Evolutionary conservation across 2,888 invertebrate species (phyloP).

Genomic region (Meta bourneti): DNA sequence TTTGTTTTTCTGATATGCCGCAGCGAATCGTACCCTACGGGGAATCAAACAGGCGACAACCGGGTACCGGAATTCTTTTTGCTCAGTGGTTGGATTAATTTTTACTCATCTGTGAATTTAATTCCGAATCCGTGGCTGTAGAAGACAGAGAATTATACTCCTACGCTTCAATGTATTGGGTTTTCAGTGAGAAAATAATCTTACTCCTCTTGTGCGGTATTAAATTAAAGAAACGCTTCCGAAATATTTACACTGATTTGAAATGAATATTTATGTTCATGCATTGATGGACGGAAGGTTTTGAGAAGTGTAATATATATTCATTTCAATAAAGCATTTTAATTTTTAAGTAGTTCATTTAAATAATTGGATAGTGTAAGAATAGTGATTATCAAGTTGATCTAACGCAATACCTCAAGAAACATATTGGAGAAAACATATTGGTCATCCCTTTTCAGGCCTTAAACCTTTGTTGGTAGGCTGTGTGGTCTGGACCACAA

Average conservation of each 20-base stretch:
- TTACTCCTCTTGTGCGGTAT: neutral
- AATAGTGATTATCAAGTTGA: too few species aligned
- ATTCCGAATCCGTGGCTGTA: neutral
- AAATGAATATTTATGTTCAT: neutral
- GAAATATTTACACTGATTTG: neutral
- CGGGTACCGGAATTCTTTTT: slow-evolving; percentile 16
- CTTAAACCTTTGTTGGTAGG: too few species aligned
- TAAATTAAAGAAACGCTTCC: neutral
- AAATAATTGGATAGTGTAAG: too few species aligned
- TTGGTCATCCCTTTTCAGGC: too few species aligned
- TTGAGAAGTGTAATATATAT: neutral
- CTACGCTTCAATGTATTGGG: neutral
- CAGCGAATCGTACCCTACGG: slow-evolving; percentile 9
- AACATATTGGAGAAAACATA: too few species aligned
- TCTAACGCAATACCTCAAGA: too few species aligned
- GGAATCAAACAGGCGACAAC: slow-evolving; percentile 49
- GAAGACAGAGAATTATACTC: neutral
- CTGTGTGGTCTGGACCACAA: too few species aligned
- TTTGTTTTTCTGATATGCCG: slow-evolving; percentile 62
- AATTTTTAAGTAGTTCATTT: too few species aligned
- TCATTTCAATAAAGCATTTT: neutral
- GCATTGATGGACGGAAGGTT: neutral
- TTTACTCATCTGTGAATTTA: slow-evolving; percentile 23
- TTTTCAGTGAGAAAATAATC: neutral
- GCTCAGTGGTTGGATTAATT: slow-evolving; percentile 20